These are phyloP conservation scores for Heterodera schachtii DNA, from an alignment of 1,140 invertebrate genomes.

Conservation along the genomic window DNA sequence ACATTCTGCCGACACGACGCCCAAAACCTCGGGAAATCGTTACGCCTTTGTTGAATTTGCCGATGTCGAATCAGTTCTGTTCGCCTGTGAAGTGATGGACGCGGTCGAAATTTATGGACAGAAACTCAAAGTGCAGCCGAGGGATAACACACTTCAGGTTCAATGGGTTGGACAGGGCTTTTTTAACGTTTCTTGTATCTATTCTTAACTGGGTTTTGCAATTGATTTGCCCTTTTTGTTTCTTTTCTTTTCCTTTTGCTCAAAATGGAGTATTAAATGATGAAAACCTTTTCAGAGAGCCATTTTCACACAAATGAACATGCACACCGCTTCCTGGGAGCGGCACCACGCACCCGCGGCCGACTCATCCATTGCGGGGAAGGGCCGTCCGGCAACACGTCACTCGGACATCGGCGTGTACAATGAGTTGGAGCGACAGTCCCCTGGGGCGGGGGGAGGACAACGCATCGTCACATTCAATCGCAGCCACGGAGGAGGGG, in stretches of 20 bases:
- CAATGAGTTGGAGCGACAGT: not conserved
- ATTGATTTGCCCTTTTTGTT: too few species aligned
- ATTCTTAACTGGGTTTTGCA: too few species aligned
- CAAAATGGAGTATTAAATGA: too few species aligned
- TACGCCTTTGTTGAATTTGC: conserved; percentile 45
- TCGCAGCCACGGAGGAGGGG: not conserved
- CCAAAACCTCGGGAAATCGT: not conserved
- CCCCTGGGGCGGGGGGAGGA: too few species aligned
- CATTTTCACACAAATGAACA: not conserved
- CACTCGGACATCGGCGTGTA: not conserved
- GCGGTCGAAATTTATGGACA: conserved; percentile 32
- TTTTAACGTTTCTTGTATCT: too few species aligned
- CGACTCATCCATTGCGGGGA: not conserved
- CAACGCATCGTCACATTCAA: conserved; percentile 6
- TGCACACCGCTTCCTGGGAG: not conserved
- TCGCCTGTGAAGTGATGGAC: conserved; percentile 43
- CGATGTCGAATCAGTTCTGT: conserved; percentile 40
- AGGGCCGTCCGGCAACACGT: not conserved
- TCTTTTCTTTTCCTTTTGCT: too few species aligned
- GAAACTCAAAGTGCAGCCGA: conserved; percentile 34
- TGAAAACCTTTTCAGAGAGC: not conserved
- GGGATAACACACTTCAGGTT: conserved; percentile 39
- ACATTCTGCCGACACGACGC: not conserved
- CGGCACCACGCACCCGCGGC: not conserved
- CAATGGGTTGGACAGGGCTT: not conserved